Base-by-base conservation (phyloP, 2,888 invertebrate genomes). In the Bellardia bayeri region DNA sequence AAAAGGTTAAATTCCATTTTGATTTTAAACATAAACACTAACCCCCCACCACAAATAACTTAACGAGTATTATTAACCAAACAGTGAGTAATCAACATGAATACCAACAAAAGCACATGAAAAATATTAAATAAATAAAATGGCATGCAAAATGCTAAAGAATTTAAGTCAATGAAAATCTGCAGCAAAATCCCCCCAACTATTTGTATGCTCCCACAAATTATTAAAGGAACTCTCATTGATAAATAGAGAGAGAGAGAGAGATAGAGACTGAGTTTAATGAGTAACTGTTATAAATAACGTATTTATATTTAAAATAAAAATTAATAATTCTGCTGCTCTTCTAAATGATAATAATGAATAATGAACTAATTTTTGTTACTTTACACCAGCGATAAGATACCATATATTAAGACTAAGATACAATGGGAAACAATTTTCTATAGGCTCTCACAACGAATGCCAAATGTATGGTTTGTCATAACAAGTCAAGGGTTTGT, bases 391-490 rank as follows among this genome's bases (percentile, higher is more conserved):
- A 76, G 75, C 75, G 85, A 85, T 85, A 87, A 85, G 85, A n/a
- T n/a, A n/a, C n/a, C n/a, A n/a, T n/a, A n/a, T n/a, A n/a, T n/a
- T n/a, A n/a, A n/a, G n/a, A n/a, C n/a, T n/a, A n/a, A n/a, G n/a
- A 82, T 87, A 87, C 69, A 78, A 87, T 85, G 85, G 78, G 82
- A 87, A 87, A 69, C 74, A 71, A 79, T 82, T 69, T 82, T 75
- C 51, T 54, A 79, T 71, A 51, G 79, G 74, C 74, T 85, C 78
- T 74, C 87, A 84, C 71, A 78, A 66, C n/a, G 37, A 66, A 74
- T 40, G 30, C 30, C 72, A 80, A 72, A 68, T 9, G 54, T 69
- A 72, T 74, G 40, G 79, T 64, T 82, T 78, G 72, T 82, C 66
- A 82, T 76, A 72, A 68, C 49, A n/a, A 66, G 61, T 58, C 16